Conservation (phyloP, 2,888 invertebrate genomes). For the Calameuta filiformis region DNA sequence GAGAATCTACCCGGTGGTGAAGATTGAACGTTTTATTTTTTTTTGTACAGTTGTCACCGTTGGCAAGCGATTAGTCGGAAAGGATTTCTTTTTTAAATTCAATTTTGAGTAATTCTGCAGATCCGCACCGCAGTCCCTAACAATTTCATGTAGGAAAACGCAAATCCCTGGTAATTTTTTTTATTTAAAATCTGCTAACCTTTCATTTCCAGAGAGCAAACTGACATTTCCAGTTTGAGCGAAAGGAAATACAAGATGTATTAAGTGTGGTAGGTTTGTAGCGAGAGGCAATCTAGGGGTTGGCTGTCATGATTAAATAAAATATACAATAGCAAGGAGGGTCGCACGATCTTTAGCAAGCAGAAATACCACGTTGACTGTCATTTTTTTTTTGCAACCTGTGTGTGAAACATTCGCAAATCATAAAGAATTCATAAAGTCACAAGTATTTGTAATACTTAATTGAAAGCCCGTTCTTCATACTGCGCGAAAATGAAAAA, state of each 20-base stretch:
- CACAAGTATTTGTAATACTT: constrained; percentile 29
- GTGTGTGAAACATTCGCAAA: neutral
- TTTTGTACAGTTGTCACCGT: neutral
- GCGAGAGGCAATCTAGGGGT: neutral
- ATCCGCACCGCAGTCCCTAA: neutral
- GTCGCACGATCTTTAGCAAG: neutral
- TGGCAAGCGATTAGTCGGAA: neutral
- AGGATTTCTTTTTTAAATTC: neutral
- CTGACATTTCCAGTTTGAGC: neutral
- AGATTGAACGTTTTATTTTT: neutral
- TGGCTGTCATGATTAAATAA: neutral
- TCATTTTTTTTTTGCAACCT: neutral
- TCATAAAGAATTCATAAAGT: neutral
- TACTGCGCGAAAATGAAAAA: no score
- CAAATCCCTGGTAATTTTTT: neutral
- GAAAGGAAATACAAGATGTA: neutral
- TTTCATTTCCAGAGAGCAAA: neutral
- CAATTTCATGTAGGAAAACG: neutral
- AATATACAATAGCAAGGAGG: neutral
- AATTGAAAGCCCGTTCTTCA: constrained; percentile 25
- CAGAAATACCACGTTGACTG: neutral
- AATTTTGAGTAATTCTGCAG: neutral
- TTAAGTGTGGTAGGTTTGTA: no score
- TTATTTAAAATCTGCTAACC: neutral
- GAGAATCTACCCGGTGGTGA: neutral